A percentile compares a stretch with the other conserved stretches of the same genome.
Conservation (phyloP, 2,797 vertebrate species). For the Artibeus jamaicensis region DNA sequence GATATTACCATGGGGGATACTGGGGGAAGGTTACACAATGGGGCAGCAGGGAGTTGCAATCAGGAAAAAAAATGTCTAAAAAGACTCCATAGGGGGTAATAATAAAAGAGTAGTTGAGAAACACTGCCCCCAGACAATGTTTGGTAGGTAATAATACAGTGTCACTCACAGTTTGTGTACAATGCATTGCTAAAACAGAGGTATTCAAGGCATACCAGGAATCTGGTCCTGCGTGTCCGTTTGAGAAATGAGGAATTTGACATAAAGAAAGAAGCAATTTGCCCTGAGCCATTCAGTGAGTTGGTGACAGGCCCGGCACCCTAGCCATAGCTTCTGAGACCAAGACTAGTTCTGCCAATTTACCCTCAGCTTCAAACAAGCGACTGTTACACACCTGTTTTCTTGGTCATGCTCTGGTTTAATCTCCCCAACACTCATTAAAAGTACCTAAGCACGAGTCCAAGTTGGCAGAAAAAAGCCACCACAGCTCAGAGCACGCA, state of each 20-base stretch:
- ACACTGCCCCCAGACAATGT: background rate
- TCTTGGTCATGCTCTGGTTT: background rate
- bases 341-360: background rate
- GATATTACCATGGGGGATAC: background rate
- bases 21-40: background rate
- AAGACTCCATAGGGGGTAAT: background rate
- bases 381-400: background rate
- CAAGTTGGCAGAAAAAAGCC: background rate
- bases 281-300: background rate
- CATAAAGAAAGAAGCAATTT: background rate
- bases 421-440: background rate
- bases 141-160: background rate
- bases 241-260: background rate
- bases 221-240: background rate
- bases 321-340: background rate
- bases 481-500: background rate
- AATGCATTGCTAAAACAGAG: background rate
- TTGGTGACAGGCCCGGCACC: background rate
- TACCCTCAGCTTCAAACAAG: background rate
- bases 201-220: no score
- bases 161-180: background rate
- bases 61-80: background rate
- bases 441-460: background rate
- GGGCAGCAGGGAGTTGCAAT: background rate
- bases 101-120: background rate